A percentile compares a stretch with the other conserved stretches of the same genome.
These are phyloP conservation scores for Leistus spinibarbis DNA, from an alignment of 2,888 invertebrate species.

Conservation along the genomic window DNA sequence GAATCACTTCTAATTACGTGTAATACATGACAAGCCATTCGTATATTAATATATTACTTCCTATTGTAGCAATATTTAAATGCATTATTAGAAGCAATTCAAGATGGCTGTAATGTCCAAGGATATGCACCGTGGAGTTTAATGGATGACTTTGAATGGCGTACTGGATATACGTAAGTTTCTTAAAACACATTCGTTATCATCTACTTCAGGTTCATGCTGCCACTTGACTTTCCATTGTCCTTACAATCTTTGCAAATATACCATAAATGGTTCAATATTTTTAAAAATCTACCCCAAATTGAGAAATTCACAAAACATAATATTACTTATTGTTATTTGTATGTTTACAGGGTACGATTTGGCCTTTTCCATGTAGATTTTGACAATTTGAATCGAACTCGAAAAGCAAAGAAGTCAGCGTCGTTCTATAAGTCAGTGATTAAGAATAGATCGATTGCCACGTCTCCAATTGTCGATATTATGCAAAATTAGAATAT, in stretches of 20 bases:
- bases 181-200: no score
- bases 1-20: not conserved
- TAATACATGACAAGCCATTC: not conserved
- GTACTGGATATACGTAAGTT: slow-evolving; percentile 74
- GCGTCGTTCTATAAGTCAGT: not conserved
- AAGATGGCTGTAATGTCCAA: slow-evolving; percentile 63
- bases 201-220: no score
- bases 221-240: no score
- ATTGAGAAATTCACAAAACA: no score
- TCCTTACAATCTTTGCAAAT: no score
- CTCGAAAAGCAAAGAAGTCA: not conserved
- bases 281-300: no score
- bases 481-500: no score
- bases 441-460: not conserved
- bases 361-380: not conserved
- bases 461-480: not conserved
- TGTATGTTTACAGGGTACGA: not conserved
- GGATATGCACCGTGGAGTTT: slow-evolving; percentile 81
- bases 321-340: no score
- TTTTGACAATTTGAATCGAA: not conserved
- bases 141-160: slow-evolving; percentile 86
- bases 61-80: slow-evolving; percentile 56
- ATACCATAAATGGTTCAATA: no score
- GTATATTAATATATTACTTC: not conserved
- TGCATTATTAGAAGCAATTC: slow-evolving; percentile 58